Evolutionary conservation across 1,140 invertebrate species (phyloP), one percentile per base, ranked within the genome.

Genomic region (Popillia japonica): DNA sequence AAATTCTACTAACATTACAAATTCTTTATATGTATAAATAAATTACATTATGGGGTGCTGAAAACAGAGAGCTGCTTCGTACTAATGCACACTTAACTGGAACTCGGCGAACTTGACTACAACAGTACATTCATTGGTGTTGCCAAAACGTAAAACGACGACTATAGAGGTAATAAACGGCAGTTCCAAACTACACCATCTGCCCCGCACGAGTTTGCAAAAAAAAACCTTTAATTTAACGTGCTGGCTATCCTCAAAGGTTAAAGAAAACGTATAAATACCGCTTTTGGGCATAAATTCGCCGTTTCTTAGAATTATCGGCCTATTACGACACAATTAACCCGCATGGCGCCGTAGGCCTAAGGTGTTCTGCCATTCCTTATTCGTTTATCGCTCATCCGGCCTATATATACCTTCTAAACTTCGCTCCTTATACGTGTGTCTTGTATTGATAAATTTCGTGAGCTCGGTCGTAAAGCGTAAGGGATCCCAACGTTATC

Each of bases 401-500:
- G 27, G 61, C 48, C 48, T 68, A 22, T 23, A 68, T 68, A 22
- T 23, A 68, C 61, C 61, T 10, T 68, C 61, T 68, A 34, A 23
- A 22, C 61, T 22, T 68, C 61, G 27, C 61, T 68, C 22, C 22
- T 9, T 68, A 34, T 34, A 34, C 61, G 48, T 68, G 61, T 34
- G 61, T 68, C 61, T 68, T 34, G 61, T 68, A 68, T 68, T 68
- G 61, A 68, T 68, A 68, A 68, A 68, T 68, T 68, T 68, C 61
- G 61, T 68, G 61, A 68, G 22, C 61, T 34, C 61, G 61, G 61
- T 68, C 61, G 61, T 68, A 68, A 68, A 68, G 61, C 61, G 20
- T 34, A 68, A 68, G 22, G 61, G 27, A 34, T 10, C 61, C 61
- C 27, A 20, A 68, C 61, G 61, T 68, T 68, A 68, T 68, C 61